Evolutionary conservation across 2,888 invertebrate species (phyloP).

Genomic region (Aplocera efformata): DNA sequence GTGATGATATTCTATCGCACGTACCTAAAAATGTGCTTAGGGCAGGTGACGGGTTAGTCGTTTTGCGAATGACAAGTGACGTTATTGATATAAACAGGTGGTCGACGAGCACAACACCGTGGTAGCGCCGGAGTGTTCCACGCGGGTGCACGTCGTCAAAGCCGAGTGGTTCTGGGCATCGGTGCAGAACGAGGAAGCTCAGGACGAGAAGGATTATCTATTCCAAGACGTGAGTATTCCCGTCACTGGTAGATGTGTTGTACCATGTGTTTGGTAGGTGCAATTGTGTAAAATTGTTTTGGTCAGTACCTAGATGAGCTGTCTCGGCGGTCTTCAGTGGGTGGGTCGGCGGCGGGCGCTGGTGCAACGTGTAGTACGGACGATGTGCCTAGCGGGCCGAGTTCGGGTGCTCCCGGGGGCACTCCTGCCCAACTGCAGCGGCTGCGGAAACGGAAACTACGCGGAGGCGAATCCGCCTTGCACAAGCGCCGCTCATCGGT

Average conservation of each 20-base stretch:
- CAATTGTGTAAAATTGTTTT: neutral
- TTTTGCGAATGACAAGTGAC: constrained; percentile 6
- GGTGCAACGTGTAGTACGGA: constrained; percentile 29
- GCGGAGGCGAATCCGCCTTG: constrained; percentile 77
- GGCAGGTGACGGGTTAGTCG: constrained; percentile 20
- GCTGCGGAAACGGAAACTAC: constrained; percentile 90
- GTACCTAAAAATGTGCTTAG: constrained; percentile 27
- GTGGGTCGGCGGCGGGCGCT: constrained; percentile 42
- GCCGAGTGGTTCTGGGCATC: constrained; percentile 99
- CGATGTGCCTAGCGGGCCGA: constrained; percentile 28
- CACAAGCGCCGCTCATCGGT: constrained; percentile 92
- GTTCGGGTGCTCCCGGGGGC: constrained; percentile 35
- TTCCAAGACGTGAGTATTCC: constrained; percentile 88
- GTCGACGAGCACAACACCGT: constrained; percentile 90
- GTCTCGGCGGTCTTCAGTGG: constrained; percentile 73
- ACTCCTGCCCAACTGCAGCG: constrained; percentile 69
- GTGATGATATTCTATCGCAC: constrained; percentile 26
- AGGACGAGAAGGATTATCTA: constrained; percentile 93
- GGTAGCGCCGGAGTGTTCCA: constrained; percentile 85
- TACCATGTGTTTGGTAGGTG: neutral
- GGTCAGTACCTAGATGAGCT: constrained; percentile 68
- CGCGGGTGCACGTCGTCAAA: constrained; percentile 89
- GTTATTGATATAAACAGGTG: constrained; percentile 79
- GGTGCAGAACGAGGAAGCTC: constrained; percentile 96
- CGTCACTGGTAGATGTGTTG: neutral